Conservation (phyloP, 2,797 vertebrate genomes). For the Poliocrania exsul region DNA sequence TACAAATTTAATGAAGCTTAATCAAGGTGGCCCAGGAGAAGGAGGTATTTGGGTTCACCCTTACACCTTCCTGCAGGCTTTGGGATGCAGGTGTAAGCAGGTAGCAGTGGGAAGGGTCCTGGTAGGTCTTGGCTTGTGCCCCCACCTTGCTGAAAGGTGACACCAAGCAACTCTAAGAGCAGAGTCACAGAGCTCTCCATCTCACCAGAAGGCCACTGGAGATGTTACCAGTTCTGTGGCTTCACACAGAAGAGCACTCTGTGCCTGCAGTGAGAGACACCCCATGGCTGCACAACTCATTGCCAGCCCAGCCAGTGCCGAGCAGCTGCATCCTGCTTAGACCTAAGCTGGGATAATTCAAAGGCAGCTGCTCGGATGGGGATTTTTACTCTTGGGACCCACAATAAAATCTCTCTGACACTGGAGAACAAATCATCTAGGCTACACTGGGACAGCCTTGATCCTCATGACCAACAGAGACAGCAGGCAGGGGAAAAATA, state of each 20-base stretch:
- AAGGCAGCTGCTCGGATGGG: neutral
- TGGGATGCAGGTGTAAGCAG: neutral
- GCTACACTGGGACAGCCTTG: neutral
- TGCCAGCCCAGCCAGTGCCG: neutral
- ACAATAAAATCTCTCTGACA: neutral
- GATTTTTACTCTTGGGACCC: neutral
- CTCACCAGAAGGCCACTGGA: neutral
- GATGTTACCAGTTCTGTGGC: neutral
- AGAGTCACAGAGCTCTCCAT: neutral
- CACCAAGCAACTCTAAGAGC: neutral
- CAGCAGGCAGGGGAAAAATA: fast-evolving
- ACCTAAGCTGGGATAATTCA: neutral
- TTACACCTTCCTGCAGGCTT: neutral
- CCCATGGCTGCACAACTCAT: fast-evolving
- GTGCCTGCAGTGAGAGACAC: neutral
- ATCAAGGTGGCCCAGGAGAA: neutral
- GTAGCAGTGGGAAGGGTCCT: neutral
- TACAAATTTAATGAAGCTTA: neutral
- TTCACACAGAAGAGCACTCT: neutral
- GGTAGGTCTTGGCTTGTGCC: neutral
- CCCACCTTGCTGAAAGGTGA: neutral
- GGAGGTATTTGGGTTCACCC: neutral
- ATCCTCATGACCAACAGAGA: neutral
- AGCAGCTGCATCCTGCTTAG: neutral
- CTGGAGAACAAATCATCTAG: neutral